Evolutionary conservation across 2,797 vertebrate species (phyloP).

Genomic region (Ceyx erithaca): DNA sequence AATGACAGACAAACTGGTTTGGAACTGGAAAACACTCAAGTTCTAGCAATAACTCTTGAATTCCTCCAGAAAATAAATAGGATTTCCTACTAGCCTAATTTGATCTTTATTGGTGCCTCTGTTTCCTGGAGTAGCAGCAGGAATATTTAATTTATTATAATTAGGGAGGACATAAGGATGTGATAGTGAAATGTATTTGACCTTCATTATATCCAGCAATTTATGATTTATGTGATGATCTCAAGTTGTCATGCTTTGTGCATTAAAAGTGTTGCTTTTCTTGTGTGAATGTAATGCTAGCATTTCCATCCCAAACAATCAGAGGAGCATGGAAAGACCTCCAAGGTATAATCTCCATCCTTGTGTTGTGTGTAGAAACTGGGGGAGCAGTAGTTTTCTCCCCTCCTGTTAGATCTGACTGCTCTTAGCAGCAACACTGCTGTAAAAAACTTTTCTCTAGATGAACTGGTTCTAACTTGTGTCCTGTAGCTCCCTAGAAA

Average conservation of each 20-base stretch:
- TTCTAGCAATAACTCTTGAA: constrained; percentile 46
- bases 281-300: constrained; percentile 77
- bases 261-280: constrained; percentile 70
- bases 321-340: constrained; percentile 79
- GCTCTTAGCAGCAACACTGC: constrained; percentile 29
- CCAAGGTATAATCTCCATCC: constrained; percentile 80
- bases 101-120: constrained; percentile 6
- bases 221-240: constrained; percentile 21
- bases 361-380: constrained; percentile 77
- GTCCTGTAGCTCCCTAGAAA: constrained; percentile 37
- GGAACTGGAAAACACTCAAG: constrained; percentile 44
- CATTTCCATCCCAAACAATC: constrained; percentile 82
- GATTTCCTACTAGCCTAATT: constrained; percentile 30
- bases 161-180: constrained; percentile 16
- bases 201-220: background rate
- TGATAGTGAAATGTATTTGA: constrained; percentile 18
- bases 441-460: constrained; percentile 54
- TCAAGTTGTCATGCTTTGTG: constrained; percentile 65
- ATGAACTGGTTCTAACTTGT: constrained; percentile 30
- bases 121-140: constrained; percentile 25
- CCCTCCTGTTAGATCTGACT: constrained; percentile 62
- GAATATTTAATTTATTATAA: background rate
- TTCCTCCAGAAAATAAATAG: constrained; percentile 55
- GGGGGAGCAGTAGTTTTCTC: constrained; percentile 70
- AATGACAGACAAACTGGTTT: constrained; percentile 40